phyloP scores from a whole-genome alignment of 2,113 vertebrate species.

The Lethenteron camtschaticum region DNA sequence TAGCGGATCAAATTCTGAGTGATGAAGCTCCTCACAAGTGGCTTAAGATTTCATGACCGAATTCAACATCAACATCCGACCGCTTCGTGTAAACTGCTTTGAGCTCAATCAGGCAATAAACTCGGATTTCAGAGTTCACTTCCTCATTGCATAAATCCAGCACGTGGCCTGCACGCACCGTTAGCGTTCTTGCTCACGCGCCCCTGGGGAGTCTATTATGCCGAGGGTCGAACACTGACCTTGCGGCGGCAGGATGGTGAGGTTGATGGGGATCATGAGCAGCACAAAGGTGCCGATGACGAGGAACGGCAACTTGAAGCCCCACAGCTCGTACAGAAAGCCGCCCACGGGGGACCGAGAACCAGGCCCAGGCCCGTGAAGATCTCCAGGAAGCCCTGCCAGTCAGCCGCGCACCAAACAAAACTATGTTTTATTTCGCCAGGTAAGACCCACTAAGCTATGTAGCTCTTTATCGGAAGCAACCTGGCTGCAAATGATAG shows the following conservation, averaged over 20 bases:
- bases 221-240: constrained; percentile 23
- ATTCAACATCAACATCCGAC: no score
- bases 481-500: not conserved
- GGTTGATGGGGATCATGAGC: constrained; percentile 53
- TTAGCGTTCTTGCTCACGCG: no score
- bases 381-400: constrained; percentile 64
- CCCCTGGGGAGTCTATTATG: no score
- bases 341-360: constrained; percentile 73
- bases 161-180: no score
- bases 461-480: not conserved
- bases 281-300: constrained; percentile 46
- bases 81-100: no score
- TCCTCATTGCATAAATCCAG: no score
- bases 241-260: constrained; percentile 44
- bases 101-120: no score
- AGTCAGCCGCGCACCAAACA: not conserved
- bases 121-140: no score
- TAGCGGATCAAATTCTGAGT: no score
- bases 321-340: constrained; percentile 63
- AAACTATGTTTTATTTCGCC: not conserved
- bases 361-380: constrained; percentile 65
- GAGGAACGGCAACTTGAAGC: constrained; percentile 68
- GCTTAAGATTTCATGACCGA: no score
- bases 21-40: no score
- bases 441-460: not conserved